A percentile compares a stretch with the other conserved stretches of the same genome.
Evolutionary conservation across 1,140 invertebrate genomes (phyloP).

Genomic region (Eurosta solidaginis): DNA sequence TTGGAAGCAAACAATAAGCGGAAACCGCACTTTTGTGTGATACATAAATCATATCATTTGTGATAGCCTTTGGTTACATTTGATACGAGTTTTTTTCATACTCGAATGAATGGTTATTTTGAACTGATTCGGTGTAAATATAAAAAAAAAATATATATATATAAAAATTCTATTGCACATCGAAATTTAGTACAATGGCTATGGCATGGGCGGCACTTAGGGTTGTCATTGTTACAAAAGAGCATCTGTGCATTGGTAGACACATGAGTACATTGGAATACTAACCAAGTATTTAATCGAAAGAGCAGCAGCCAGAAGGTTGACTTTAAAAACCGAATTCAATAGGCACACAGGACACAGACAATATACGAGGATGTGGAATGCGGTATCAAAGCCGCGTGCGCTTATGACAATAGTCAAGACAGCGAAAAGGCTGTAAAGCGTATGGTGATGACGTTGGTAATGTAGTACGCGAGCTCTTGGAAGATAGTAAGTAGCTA

Average conservation of each 20-base stretch:
- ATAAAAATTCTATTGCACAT: not conserved
- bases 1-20: conserved; percentile 10
- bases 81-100: conserved; percentile 42
- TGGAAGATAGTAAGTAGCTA: not conserved
- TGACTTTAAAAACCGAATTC: not conserved
- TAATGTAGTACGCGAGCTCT: not conserved
- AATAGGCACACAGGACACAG: not conserved
- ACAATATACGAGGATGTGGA: not conserved
- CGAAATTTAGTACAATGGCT: conserved; percentile 15
- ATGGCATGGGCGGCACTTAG: conserved; percentile 7
- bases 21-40: conserved; percentile 45
- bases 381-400: not conserved
- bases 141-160: not conserved
- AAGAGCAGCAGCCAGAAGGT: not conserved
- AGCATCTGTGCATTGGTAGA: not conserved
- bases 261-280: not conserved
- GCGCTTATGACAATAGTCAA: not conserved
- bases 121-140: not conserved
- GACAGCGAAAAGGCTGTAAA: not conserved
- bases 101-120: conserved; percentile 4
- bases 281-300: not conserved
- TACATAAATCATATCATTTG: conserved; percentile 57
- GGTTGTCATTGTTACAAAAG: conserved; percentile 11
- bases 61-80: conserved; percentile 55
- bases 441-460: not conserved